phyloP scores from a whole-genome alignment of 2,113 vertebrate genomes.

The Illadopsis cleaveri region DNA sequence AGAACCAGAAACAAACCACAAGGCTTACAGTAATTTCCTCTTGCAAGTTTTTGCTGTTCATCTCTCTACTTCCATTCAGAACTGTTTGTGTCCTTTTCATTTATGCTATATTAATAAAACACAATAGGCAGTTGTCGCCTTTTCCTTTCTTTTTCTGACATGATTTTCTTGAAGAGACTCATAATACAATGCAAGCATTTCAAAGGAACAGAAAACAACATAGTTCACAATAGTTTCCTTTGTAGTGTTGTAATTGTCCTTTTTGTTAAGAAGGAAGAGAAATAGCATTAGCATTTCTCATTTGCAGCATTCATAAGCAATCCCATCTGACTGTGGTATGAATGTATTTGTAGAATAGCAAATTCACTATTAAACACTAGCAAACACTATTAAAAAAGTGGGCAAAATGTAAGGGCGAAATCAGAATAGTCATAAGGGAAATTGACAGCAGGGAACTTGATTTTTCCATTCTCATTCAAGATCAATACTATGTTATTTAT shows the following conservation, averaged over 20 bases:
- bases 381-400: neutral
- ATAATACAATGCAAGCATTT: neutral
- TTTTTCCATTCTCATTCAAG: neutral
- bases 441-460: neutral
- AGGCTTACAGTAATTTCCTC: neutral
- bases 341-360: neutral
- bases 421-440: neutral
- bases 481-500: neutral
- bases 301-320: neutral
- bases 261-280: neutral
- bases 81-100: neutral
- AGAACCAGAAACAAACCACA: neutral
- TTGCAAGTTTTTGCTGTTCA: neutral
- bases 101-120: neutral
- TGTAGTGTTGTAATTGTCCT: neutral
- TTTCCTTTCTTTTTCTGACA: neutral
- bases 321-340: neutral
- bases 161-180: neutral
- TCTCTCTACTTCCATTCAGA: neutral
- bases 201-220: neutral
- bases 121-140: neutral
- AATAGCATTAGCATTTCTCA: neutral
- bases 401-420: neutral
- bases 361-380: too few relatives aligned
- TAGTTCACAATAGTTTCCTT: neutral